phyloP scores from a whole-genome alignment of 2,113 vertebrate species.

The Ptilonorhynchus violaceus region DNA sequence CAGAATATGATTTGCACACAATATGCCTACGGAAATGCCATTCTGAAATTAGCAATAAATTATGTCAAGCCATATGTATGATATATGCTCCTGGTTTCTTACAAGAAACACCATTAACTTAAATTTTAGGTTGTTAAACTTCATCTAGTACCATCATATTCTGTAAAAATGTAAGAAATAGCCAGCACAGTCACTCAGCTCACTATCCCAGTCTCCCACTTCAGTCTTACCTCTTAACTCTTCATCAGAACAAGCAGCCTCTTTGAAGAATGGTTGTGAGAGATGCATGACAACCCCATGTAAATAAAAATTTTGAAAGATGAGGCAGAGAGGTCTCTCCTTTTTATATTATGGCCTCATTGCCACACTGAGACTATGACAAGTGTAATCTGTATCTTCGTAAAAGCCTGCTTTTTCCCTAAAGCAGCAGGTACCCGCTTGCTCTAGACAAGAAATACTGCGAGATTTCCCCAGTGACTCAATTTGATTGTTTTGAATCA shows the following conservation, averaged over 20 bases:
- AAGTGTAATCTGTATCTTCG: neutral
- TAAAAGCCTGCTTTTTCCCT: neutral
- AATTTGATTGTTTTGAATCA: neutral
- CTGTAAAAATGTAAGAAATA: neutral
- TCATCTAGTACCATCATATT: neutral
- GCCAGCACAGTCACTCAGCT: neutral
- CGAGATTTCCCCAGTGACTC: neutral
- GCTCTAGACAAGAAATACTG: neutral
- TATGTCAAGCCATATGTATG: neutral
- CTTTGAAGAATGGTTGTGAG: neutral
- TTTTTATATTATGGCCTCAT: neutral
- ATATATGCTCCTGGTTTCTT: neutral
- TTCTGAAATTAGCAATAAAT: neutral
- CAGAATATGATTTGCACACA: neutral
- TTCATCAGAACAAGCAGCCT: neutral
- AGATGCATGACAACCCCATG: neutral
- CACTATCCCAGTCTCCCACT: neutral
- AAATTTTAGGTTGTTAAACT: conserved; percentile 16
- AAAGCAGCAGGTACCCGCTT: neutral
- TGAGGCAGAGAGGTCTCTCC: neutral
- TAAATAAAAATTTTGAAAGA: neutral
- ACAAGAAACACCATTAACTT: conserved; percentile 11
- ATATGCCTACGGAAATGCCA: neutral
- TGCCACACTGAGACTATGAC: neutral
- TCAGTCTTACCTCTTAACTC: neutral